A percentile compares a stretch with the other conserved stretches of the same genome.
Evolutionary conservation across 2,113 vertebrate species (phyloP).

Genomic region (Etheostoma cragini): DNA sequence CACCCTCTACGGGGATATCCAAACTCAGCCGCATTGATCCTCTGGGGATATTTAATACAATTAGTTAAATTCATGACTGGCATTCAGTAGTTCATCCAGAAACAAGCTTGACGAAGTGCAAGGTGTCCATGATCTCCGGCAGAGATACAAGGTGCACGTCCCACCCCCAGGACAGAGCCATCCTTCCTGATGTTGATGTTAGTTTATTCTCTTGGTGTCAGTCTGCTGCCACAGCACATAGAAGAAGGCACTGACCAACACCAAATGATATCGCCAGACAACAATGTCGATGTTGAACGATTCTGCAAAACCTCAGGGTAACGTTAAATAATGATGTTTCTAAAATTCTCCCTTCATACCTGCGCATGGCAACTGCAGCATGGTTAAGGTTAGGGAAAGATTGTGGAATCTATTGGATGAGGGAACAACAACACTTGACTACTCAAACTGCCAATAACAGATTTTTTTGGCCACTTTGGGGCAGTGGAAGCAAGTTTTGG

Average conservation of each 20-base stretch:
- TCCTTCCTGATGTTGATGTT: not conserved
- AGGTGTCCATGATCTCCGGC: not conserved
- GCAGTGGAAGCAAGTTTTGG: too few relatives aligned
- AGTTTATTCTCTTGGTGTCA: conserved; percentile 17
- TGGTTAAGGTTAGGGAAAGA: not conserved
- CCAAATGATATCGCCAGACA: not conserved
- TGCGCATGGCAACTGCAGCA: not conserved
- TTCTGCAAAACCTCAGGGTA: not conserved
- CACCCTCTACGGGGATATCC: not conserved
- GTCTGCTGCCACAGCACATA: conserved; percentile 39
- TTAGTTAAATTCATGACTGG: not conserved
- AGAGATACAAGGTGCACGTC: not conserved
- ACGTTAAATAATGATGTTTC: not conserved
- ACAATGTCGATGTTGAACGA: not conserved
- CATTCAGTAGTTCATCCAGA: not conserved
- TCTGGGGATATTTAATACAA: not conserved
- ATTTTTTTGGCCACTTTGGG: too few relatives aligned
- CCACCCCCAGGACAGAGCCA: not conserved
- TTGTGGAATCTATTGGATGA: not conserved
- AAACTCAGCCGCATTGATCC: not conserved
- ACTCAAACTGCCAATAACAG: too few relatives aligned
- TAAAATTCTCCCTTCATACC: not conserved
- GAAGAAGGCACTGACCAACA: conserved; percentile 3
- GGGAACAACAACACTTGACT: too few relatives aligned
- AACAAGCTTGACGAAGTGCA: not conserved